Conservation (phyloP, 2,888 invertebrate genomes). For the Trissolcus brochymenae region DNA sequence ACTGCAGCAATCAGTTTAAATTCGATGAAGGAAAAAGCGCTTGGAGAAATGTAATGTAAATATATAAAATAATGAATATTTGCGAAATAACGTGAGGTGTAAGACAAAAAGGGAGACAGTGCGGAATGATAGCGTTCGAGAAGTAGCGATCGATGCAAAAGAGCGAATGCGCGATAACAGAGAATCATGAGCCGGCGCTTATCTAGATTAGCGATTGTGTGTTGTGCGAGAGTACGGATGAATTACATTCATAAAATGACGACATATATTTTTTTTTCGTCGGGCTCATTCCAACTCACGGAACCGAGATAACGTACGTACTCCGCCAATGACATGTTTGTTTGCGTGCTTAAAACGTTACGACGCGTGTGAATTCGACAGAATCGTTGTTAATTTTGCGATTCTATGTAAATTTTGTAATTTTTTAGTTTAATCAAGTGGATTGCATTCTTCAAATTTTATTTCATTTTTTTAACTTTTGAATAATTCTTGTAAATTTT, state of each 20-base stretch:
- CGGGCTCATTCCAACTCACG: constrained; percentile 30
- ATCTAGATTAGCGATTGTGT: constrained; percentile 51
- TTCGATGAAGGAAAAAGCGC: too few relatives aligned
- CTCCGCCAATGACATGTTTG: constrained; percentile 37
- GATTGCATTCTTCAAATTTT: too few relatives aligned
- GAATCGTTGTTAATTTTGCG: constrained; percentile 22
- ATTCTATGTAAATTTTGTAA: constrained; percentile 1
- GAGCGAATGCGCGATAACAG: constrained; percentile 45
- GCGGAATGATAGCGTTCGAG: constrained; percentile 48
- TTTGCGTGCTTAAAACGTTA: constrained; percentile 45
- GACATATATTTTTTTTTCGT: constrained; percentile 31
- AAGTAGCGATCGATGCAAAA: constrained; percentile 55
- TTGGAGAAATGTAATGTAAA: too few relatives aligned
- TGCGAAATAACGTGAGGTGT: constrained; percentile 5
- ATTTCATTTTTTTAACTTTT: too few relatives aligned
- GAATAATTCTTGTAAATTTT: too few relatives aligned
- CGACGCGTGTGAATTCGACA: constrained; percentile 27
- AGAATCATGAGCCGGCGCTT: constrained; percentile 50
- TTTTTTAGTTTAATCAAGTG: not conserved
- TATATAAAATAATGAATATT: too few relatives aligned
- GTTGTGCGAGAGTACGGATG: constrained; percentile 31
- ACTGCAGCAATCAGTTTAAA: too few relatives aligned
- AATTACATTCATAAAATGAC: constrained; percentile 51
- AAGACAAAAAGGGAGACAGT: constrained; percentile 14
- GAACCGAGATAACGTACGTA: constrained; percentile 32